phyloP scores from a whole-genome alignment of 2,797 vertebrate species.

The Amblyopsis hoosieri region DNA sequence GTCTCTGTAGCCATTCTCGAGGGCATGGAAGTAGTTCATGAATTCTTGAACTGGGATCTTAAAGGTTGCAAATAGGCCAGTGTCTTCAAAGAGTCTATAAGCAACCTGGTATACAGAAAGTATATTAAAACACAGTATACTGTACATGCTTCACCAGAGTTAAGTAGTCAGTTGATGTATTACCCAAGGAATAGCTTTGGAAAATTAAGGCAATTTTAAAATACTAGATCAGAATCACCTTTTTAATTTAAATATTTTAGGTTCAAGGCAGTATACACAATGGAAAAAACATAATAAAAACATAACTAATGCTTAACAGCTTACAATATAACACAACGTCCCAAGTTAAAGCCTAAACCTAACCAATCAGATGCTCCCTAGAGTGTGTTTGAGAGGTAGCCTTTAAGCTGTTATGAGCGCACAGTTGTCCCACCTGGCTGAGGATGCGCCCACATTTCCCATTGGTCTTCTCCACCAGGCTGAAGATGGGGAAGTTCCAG shows the following conservation, averaged over 20 bases:
- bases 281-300: too few species aligned
- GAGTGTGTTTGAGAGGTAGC: slow-evolving; percentile 5
- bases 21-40: slow-evolving; percentile 98
- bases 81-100: slow-evolving; percentile 96
- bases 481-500: slow-evolving; percentile 99
- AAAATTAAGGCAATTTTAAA: neutral
- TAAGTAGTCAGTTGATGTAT: neutral
- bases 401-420: neutral
- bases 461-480: slow-evolving; percentile 91
- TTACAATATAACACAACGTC: neutral
- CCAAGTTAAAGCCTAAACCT: too few species aligned
- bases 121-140: too few species aligned
- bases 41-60: slow-evolving; percentile 96
- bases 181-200: neutral
- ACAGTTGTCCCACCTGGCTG: slow-evolving; percentile 87
- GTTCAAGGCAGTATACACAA: too few species aligned
- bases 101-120: slow-evolving; percentile 82
- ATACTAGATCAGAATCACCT: too few species aligned
- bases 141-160: too few species aligned
- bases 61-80: slow-evolving; percentile 94
- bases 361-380: neutral
- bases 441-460: slow-evolving; percentile 93
- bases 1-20: slow-evolving; percentile 96
- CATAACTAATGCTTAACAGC: too few species aligned
- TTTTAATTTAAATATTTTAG: too few species aligned